Percentiles rank a stretch among this genome's conserved stretches.
Evolutionary conservation across 1,140 invertebrate species (phyloP).

Genomic region (Pseudoatta argentina): DNA sequence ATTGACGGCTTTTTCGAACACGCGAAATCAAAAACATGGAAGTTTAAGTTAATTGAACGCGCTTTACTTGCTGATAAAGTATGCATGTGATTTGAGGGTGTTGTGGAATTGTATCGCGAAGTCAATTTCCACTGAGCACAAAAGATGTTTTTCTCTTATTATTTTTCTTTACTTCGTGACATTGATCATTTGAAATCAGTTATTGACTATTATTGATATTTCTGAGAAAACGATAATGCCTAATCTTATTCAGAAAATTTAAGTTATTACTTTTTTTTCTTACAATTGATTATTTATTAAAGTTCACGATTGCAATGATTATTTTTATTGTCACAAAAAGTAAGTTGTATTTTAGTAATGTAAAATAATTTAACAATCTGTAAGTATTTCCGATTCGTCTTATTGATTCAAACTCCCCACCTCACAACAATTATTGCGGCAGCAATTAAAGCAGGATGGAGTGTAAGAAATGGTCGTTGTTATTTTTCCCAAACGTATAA

Average conservation of each 20-base stretch:
- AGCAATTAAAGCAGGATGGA: slow-evolving; percentile 5
- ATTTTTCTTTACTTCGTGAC: background rate
- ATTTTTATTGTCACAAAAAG: background rate
- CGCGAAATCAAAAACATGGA: slow-evolving; percentile 11
- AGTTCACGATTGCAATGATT: background rate
- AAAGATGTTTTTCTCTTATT: background rate
- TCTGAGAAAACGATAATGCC: background rate
- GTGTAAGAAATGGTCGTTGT: background rate
- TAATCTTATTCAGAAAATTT: background rate
- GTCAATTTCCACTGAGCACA: background rate
- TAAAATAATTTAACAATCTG: slow-evolving; percentile 6
- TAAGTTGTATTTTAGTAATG: slow-evolving; percentile 1
- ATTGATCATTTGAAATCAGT: background rate
- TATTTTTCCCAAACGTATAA: background rate
- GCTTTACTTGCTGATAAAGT: background rate
- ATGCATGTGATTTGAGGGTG: background rate
- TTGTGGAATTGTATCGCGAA: background rate
- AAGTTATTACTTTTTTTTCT: background rate
- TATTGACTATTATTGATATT: background rate
- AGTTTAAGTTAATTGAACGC: slow-evolving; percentile 10
- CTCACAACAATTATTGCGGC: background rate
- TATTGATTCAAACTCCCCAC: slow-evolving; percentile 6
- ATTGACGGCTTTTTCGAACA: slow-evolving; percentile 47
- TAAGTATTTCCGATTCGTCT: background rate
- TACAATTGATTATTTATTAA: background rate